Evolutionary conservation across 2,113 vertebrate genomes (phyloP), one percentile per base, ranked within the genome.

Genomic region (Apodemus sylvaticus): DNA sequence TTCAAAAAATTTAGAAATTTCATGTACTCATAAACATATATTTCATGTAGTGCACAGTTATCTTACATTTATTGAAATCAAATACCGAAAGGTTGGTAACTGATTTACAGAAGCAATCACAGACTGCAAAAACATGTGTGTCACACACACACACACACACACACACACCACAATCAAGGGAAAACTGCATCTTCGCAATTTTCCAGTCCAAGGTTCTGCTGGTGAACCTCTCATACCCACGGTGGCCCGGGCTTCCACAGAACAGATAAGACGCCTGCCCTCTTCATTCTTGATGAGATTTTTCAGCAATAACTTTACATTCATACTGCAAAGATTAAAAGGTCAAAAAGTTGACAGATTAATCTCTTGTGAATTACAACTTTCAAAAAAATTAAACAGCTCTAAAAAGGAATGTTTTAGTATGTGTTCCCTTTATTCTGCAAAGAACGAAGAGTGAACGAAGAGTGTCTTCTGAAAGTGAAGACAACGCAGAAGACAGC

Each of bases 201-300:
- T 98, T 96, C 97, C 70, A 98, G 97, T 98, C 97, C 95, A 82
- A 92, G 97, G 94, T 97, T 98, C 96, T 95, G 96, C 97, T 92
- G 94, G 86, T 68, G 39, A 82, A 81, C 51, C 48, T 91, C 91
- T 94, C 81, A 94, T 88, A 91, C 90, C 85, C 68, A 74, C 89
- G 96, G 78, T 96, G 95, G 96, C 96, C 81, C 31, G 82, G 85
- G 93, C 97, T 97, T 98, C 97, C 97, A 97, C 90, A 97, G 83
- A 96, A 98, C 98, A 98, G 96, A 83, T 96, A 92, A 94, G 86
- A 94, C 31, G 83, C 93, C 96, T 97, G 94, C 94, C 78, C 96
- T 97, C 96, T 76, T 99, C 98, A 99, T 98, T 99, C 99, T 97
- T 99, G 99, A 7, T 99, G 99, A 96, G 97, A 99, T 98, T 99